phyloP scores from a whole-genome alignment of 2,113 vertebrate species.

The Casuarius casuarius region DNA sequence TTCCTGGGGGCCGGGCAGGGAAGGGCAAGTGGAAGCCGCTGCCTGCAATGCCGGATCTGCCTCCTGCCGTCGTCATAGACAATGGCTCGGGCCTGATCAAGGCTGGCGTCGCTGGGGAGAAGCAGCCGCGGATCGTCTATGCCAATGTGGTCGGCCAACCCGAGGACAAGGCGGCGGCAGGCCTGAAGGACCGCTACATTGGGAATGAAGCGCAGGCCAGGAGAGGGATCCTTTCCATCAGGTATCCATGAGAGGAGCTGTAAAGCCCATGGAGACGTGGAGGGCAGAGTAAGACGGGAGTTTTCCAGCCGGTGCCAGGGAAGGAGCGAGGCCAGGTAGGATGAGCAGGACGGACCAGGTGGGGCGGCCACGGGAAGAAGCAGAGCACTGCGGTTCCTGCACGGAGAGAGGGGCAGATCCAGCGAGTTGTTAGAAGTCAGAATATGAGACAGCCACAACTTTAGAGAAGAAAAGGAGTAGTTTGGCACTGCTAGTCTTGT shows the following conservation, averaged over 20 bases:
- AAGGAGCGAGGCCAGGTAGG: background rate
- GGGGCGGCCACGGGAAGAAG: background rate
- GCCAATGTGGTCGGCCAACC: conserved; percentile 57
- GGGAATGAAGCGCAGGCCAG: conserved; percentile 41
- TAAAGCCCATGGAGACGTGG: background rate
- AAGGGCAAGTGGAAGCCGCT: background rate
- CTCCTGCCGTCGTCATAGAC: conserved; percentile 58
- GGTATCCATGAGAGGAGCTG: background rate
- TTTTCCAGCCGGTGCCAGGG: too few species aligned
- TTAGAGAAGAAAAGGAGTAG: background rate
- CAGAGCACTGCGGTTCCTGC: accelerated
- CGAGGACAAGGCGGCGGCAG: background rate
- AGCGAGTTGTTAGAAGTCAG: accelerated
- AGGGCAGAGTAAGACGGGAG: background rate
- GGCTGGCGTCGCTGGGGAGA: conserved; percentile 66
- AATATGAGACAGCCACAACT: background rate
- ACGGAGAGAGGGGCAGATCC: background rate
- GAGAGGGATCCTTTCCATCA: conserved; percentile 57
- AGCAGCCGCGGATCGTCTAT: conserved; percentile 58
- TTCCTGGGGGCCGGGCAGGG: background rate
- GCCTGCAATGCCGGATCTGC: background rate
- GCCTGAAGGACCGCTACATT: background rate
- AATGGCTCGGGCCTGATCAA: conserved; percentile 71
- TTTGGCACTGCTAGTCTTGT: background rate
- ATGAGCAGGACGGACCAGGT: background rate